Conservation (phyloP, 2,113 vertebrate species). For the Heloderma charlesbogerti region DNA sequence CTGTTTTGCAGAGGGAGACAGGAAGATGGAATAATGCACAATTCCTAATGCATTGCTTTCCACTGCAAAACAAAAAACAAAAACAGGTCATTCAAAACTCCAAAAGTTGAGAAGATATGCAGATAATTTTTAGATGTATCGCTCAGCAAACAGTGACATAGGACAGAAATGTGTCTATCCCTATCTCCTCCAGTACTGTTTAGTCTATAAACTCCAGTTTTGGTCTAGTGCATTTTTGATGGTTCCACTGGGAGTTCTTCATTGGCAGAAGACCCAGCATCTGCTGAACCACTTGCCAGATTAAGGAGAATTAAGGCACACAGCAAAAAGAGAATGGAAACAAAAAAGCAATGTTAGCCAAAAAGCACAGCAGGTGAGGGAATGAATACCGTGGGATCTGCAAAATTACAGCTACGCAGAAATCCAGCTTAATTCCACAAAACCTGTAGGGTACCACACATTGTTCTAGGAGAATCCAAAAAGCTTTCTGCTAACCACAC, state of each 20-base stretch:
- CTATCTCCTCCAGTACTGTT: background rate
- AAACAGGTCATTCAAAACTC: background rate
- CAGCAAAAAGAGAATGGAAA: background rate
- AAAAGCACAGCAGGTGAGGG: background rate
- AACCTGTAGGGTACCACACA: background rate
- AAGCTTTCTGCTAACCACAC: background rate
- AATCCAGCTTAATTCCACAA: background rate
- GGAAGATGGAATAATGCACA: background rate
- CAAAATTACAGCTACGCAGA: constrained; percentile 3
- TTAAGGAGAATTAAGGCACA: background rate
- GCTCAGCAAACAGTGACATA: background rate
- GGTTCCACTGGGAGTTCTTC: background rate
- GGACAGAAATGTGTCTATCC: background rate
- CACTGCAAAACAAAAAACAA: background rate
- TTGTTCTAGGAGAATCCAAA: background rate
- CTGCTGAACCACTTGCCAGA: background rate
- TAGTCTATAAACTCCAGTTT: background rate
- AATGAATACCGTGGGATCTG: background rate
- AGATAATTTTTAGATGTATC: background rate
- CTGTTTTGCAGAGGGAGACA: no score
- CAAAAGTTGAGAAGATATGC: background rate
- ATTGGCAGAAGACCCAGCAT: background rate
- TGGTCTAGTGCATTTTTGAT: background rate
- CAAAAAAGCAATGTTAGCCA: background rate
- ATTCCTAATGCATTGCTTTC: background rate